Percentiles rank a stretch among this genome's conserved stretches.
Evolutionary conservation across 53 echinoderm and acorn worm genomes (phyloP).

Genomic region (Hippasteria phrygiana): DNA sequence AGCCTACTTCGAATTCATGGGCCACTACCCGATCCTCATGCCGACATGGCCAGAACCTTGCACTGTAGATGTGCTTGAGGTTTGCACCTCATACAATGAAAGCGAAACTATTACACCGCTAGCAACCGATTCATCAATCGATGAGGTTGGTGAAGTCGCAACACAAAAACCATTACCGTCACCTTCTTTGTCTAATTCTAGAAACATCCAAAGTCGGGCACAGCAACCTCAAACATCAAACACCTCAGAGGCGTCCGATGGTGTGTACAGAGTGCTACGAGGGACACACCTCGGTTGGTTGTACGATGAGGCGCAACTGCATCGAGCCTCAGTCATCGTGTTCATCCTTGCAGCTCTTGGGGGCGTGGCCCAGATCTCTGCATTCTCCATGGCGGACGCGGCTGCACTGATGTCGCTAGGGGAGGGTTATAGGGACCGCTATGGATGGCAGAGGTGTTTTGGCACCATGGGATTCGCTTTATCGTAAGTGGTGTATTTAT

Average conservation of each 20-base stretch:
- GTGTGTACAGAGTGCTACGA: background rate
- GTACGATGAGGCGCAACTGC: constrained; percentile 37
- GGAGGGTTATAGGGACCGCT: constrained; percentile 53
- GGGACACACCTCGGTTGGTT: constrained; percentile 63
- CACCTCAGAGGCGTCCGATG: background rate
- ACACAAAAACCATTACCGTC: background rate
- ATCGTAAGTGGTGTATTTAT: constrained; percentile 57
- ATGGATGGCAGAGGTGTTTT: constrained; percentile 79
- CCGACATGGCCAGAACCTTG: constrained; percentile 27
- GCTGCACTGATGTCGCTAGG: constrained; percentile 65
- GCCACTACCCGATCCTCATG: background rate
- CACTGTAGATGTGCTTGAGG: background rate
- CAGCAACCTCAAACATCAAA: background rate
- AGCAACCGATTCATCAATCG: background rate
- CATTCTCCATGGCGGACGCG: constrained; percentile 61
- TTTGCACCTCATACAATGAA: background rate
- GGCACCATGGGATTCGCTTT: constrained; percentile 62
- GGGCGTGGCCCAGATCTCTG: constrained; percentile 49
- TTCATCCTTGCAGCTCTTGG: constrained; percentile 63
- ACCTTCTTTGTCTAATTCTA: too few species aligned
- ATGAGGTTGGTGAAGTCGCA: background rate
- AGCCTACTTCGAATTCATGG: background rate
- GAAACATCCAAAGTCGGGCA: background rate
- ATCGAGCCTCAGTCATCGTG: constrained; percentile 50
- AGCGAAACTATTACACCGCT: background rate